Evolutionary conservation across 2,113 vertebrate genomes (phyloP).

Genomic region (Toxotes chatareus): DNA sequence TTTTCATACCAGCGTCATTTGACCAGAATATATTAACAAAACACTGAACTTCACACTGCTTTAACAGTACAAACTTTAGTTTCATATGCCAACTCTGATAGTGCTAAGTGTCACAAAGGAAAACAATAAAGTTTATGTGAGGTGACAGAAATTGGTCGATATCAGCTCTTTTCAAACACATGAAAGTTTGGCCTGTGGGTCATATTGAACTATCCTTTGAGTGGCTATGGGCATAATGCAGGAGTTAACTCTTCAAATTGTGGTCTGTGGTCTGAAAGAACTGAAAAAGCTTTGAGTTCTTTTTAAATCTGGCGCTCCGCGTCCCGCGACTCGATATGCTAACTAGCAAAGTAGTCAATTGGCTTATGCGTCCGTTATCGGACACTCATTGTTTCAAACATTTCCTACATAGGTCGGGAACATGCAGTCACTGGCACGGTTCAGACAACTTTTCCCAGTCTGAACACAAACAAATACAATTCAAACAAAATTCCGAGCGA

Average conservation of each 20-base stretch:
- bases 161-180: background rate
- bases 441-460: fast-evolving
- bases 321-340: background rate
- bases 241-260: background rate
- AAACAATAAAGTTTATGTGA: no score
- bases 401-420: fast-evolving
- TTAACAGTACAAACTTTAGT: no score
- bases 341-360: slow-evolving; percentile 2
- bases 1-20: background rate
- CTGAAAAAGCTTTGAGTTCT: background rate
- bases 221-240: background rate
- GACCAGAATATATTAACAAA: background rate
- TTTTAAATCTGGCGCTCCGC: slow-evolving; percentile 65
- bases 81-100: no score
- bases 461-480: background rate
- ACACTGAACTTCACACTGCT: background rate
- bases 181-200: background rate
- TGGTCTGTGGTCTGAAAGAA: background rate
- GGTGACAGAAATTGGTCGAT: no score
- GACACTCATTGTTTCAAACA: background rate
- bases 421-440: fast-evolving
- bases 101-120: background rate
- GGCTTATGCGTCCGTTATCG: slow-evolving; percentile 29
- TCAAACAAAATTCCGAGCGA: background rate
- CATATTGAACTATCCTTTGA: background rate